Conservation (phyloP, 2,888 invertebrate species). For the Hypercompe scribonia region DNA sequence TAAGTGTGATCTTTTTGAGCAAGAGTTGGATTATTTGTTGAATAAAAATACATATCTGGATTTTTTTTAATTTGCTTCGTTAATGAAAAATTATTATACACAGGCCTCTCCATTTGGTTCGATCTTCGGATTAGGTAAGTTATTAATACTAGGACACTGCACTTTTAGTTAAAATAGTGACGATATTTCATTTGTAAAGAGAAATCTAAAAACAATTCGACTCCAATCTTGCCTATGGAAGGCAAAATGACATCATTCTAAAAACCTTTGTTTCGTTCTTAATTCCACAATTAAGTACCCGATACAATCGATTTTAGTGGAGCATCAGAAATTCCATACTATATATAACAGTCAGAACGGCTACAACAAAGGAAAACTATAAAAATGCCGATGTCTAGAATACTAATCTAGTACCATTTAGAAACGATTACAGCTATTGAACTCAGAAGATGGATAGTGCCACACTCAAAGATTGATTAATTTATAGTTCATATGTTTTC, state of each 20-base stretch:
- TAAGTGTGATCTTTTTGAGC: too few species aligned
- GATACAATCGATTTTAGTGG: conserved; percentile 14
- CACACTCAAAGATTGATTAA: conserved; percentile 45
- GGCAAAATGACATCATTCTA: not conserved
- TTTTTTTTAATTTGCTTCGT: not conserved
- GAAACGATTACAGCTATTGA: conserved; percentile 46
- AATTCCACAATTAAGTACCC: not conserved
- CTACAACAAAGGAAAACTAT: conserved; percentile 47
- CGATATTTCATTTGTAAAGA: too few species aligned
- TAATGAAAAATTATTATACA: not conserved
- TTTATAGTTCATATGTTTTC: conserved; percentile 42
- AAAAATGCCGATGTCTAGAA: conserved; percentile 39
- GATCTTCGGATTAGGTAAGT: not conserved
- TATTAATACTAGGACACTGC: not conserved
- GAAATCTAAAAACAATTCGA: not conserved
- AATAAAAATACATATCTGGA: not conserved
- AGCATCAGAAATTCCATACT: conserved; percentile 24
- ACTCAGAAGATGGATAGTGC: conserved; percentile 32
- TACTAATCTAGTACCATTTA: conserved; percentile 48
- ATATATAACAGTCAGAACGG: conserved; percentile 19
- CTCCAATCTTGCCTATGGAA: not conserved
- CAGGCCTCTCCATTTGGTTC: too few species aligned
- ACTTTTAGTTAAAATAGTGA: not conserved
- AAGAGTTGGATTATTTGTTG: too few species aligned
- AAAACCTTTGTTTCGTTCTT: not conserved